Evolutionary conservation across 2,888 invertebrate species (phyloP), one percentile per base, ranked within the genome.

Genomic region (Chrysodeixis includens): DNA sequence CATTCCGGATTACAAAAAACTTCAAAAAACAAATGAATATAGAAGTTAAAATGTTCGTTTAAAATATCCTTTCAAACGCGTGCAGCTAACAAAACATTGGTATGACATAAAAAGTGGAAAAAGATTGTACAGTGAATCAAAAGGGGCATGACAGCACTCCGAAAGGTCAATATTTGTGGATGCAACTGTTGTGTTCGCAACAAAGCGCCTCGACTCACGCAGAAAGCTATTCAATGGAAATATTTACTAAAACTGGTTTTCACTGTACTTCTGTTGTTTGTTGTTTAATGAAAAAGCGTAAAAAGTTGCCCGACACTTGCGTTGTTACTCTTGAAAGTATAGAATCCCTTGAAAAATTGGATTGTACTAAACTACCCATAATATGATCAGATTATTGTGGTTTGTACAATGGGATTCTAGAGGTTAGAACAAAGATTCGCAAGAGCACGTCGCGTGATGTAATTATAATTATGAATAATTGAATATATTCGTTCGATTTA

Each of bases 161-260:
- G 44, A 63, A 54, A n/a, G n/a, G 69, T 73, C 63, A 71, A 74
- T 73, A 62, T 63, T 73, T 74, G 59, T 35, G 51, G 56, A 74
- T 63, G 74, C 74, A 71, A 71, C 51, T 73, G 46, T 71, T 67
- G 30, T 66, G 44, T 18, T 22, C n/a, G n/a, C 30, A 53, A 56
- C 53, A 70, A 70, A 65, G 46, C 20, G 32, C 56, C 49, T n/a
- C 56, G n/a, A n/a, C 18, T 10, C 40, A 67, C 30, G 35, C 59
- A 68, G 51, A 68, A 54, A 32, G 46, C 18, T 20, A 72, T 66
- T 66, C 52, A 52, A 56, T 46, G 16, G 52, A 58, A 9, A 68
- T 35, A 56, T 73, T 58, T 56, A 53, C 49, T 14, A 49, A 59
- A 60, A 32, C 52, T 30, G 32, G 10, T 46, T 62, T 55, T n/a